These are phyloP conservation scores for Cantharis lateralis DNA, from an alignment of 2,888 invertebrate species.

Conservation along the genomic window DNA sequence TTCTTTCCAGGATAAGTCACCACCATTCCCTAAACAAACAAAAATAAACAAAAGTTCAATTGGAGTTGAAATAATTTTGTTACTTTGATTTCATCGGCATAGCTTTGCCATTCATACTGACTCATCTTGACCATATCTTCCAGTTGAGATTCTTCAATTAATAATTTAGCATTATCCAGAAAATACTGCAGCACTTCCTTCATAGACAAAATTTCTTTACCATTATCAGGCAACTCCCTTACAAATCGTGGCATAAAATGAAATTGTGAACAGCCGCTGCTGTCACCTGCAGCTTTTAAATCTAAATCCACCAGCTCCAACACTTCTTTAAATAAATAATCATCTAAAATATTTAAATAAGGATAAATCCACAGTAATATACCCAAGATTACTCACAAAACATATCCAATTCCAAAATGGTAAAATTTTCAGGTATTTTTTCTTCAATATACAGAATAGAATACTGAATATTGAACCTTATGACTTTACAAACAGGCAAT, in stretches of 20 bases:
- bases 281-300: constrained; percentile 70
- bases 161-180: constrained; percentile 73
- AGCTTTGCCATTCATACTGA: constrained; percentile 89
- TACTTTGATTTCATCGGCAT: constrained; percentile 82
- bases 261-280: constrained; percentile 82
- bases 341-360: constrained; percentile 60
- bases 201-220: constrained; percentile 92
- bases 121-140: constrained; percentile 72
- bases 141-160: constrained; percentile 74
- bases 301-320: constrained; percentile 92
- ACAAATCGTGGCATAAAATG: constrained; percentile 97
- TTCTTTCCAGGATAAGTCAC: constrained; percentile 93
- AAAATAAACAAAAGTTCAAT: neutral
- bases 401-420: constrained; percentile 83
- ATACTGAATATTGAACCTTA: constrained; percentile 95
- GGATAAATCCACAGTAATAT: neutral
- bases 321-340: constrained; percentile 86
- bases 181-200: constrained; percentile 89
- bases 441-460: constrained; percentile 91
- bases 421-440: constrained; percentile 89
- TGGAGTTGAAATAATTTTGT: neutral
- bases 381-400: constrained; percentile 67
- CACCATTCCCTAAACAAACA: constrained; percentile 79
- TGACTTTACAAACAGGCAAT: constrained; percentile 86
- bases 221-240: constrained; percentile 80